phyloP scores from a whole-genome alignment of 2,888 invertebrate species.

The Lasioglossum marginatum region DNA sequence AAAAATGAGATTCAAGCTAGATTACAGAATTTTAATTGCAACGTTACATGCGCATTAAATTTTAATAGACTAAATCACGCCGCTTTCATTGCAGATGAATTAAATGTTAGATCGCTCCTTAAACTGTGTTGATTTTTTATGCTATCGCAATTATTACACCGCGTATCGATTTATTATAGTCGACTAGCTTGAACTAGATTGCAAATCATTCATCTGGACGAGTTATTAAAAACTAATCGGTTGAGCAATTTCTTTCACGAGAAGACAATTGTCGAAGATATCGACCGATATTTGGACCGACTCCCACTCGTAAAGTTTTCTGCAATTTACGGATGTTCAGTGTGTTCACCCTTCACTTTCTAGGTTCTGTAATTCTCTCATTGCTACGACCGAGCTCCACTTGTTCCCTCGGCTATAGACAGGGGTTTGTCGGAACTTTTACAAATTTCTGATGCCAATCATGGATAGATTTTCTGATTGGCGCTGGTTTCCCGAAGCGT shows the following conservation, averaged over 20 bases:
- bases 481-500: not conserved
- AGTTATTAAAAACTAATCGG: not conserved
- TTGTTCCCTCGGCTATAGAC: not conserved
- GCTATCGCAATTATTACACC: too few species aligned
- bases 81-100: not conserved
- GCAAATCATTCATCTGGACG: not conserved
- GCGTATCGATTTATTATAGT: too few species aligned
- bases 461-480: conserved; percentile 3
- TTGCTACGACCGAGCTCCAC: not conserved
- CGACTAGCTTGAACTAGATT: not conserved
- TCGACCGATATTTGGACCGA: not conserved
- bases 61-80: not conserved
- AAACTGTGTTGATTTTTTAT: too few species aligned
- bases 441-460: conserved; percentile 7
- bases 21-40: not conserved
- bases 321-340: not conserved
- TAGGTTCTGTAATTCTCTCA: not conserved
- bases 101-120: not conserved
- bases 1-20: not conserved
- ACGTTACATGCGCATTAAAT: not conserved
- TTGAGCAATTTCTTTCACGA: not conserved
- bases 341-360: not conserved
- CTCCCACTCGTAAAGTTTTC: not conserved
- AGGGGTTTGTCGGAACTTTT: not conserved
- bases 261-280: not conserved